Conservation (phyloP, 2,888 invertebrate species). For the Lepidocyrtoides sp. region DNA sequence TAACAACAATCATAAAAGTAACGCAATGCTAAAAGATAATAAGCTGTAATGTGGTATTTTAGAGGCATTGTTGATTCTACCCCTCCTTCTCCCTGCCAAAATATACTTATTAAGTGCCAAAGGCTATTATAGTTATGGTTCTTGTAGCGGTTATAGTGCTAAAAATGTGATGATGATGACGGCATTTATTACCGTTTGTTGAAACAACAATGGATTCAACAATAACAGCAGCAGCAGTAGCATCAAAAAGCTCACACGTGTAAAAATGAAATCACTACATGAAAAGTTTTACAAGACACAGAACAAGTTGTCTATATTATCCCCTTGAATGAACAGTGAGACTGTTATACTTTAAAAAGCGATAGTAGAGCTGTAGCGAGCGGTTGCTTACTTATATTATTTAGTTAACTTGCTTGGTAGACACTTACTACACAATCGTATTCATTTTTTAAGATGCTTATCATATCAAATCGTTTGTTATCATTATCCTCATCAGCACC, state of each 20-base stretch:
- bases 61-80: constrained; percentile 6
- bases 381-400: too few species aligned
- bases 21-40: constrained; percentile 38
- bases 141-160: constrained; percentile 42
- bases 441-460: constrained; percentile 24
- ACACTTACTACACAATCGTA: constrained; percentile 31
- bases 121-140: constrained; percentile 61
- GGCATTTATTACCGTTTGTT: constrained; percentile 51
- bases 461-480: constrained; percentile 29
- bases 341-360: neutral
- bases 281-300: constrained; percentile 15
- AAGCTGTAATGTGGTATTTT: constrained; percentile 10
- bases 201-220: constrained; percentile 47
- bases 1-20: constrained; percentile 47
- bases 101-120: constrained; percentile 57
- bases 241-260: neutral
- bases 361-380: neutral
- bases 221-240: neutral
- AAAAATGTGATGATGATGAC: constrained; percentile 60
- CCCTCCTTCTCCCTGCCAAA: constrained; percentile 48
- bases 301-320: constrained; percentile 42
- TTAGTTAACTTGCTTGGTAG: constrained; percentile 23
- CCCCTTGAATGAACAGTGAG: constrained; percentile 44
- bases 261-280: constrained; percentile 34
- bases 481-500: constrained; percentile 18